phyloP scores from a whole-genome alignment of 2,888 invertebrate genomes.

The Cyclophora punctaria region DNA sequence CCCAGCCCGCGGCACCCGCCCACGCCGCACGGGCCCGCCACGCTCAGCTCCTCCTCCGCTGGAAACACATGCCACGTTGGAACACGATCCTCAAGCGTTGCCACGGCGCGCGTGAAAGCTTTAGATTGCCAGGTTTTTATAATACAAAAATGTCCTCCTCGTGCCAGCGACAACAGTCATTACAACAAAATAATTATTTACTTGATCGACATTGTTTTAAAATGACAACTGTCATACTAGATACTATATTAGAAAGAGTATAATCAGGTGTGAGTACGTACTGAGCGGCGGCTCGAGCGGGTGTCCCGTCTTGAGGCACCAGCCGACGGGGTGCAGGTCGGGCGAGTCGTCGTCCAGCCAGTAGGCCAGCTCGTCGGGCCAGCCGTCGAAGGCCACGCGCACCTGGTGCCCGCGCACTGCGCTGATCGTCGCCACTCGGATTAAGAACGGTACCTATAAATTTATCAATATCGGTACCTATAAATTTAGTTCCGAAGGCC shows the following conservation, averaged over 20 bases:
- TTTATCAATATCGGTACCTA: not conserved
- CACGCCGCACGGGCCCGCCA: constrained; percentile 83
- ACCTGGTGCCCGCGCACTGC: constrained; percentile 85
- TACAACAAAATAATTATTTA: not conserved
- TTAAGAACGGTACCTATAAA: constrained; percentile 80
- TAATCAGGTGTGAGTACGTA: constrained; percentile 48
- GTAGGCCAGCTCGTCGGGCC: constrained; percentile 87
- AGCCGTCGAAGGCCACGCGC: constrained; percentile 90
- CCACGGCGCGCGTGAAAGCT: no score
- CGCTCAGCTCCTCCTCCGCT: constrained; percentile 79
- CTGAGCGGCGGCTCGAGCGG: constrained; percentile 89
- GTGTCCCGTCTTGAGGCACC: constrained; percentile 93
- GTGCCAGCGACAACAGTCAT: not conserved
- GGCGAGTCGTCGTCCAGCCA: constrained; percentile 94
- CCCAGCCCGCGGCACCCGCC: constrained; percentile 93
- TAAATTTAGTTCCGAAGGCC: not conserved
- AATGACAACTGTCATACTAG: not conserved
- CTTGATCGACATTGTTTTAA: no score
- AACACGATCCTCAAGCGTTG: no score
- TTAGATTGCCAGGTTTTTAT: no score
- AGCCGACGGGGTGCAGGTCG: constrained; percentile 93
- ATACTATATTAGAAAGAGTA: not conserved
- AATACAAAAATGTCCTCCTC: no score
- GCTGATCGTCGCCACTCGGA: constrained; percentile 88
- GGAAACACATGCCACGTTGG: not conserved